These are phyloP conservation scores for Papilio gigon DNA, from an alignment of 2,888 invertebrate species.

Conservation along the genomic window DNA sequence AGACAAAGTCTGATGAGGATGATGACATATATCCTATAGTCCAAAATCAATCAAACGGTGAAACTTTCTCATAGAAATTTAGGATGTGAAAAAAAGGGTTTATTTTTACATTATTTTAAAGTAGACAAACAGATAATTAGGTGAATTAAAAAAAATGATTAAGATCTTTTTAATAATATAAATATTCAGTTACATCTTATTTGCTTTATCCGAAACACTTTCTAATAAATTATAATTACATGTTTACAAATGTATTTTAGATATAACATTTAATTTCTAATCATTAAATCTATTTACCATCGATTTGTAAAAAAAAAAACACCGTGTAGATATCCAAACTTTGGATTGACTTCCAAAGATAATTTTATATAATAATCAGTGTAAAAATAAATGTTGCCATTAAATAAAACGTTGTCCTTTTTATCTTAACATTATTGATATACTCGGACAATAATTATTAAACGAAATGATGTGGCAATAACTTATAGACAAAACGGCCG, in stretches of 20 bases:
- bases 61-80: not conserved
- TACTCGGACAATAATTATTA: too few species aligned
- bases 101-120: too few species aligned
- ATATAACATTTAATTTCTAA: too few species aligned
- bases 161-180: too few species aligned
- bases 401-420: constrained; percentile 25
- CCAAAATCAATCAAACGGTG: not conserved
- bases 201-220: not conserved
- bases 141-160: too few species aligned
- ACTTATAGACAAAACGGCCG: constrained; percentile 19
- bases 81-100: not conserved
- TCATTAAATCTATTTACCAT: too few species aligned
- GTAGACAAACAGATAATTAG: too few species aligned
- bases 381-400: constrained; percentile 13
- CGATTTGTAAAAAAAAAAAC: too few species aligned
- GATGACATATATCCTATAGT: not conserved
- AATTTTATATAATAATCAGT: not conserved
- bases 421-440: constrained; percentile 33
- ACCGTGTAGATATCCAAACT: too few species aligned
- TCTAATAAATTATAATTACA: not conserved
- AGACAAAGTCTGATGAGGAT: too few species aligned
- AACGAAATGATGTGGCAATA: constrained; percentile 25
- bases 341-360: too few species aligned
- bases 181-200: not conserved
- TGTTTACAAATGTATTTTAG: not conserved